These are phyloP conservation scores for Morpho helenor DNA, from an alignment of 2,888 invertebrate species.

Conservation along the genomic window DNA sequence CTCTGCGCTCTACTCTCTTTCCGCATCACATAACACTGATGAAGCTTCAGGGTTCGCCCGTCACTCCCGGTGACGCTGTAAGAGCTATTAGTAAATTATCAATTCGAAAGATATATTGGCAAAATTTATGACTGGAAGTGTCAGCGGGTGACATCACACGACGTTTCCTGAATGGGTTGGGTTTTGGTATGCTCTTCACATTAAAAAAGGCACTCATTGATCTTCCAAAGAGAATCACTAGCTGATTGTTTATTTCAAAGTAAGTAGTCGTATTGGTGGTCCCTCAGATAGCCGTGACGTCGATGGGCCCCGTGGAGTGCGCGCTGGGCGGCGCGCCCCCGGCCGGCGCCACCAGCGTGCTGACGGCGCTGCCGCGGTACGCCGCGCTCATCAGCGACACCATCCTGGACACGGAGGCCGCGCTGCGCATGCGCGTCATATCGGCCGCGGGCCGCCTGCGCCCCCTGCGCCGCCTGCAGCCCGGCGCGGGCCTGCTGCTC, in stretches of 20 bases:
- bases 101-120: too few relatives aligned
- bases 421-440: conserved; percentile 38
- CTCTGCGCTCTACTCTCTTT: too few relatives aligned
- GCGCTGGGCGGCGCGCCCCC: conserved; percentile 26
- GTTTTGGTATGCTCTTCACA: not conserved
- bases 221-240: too few relatives aligned
- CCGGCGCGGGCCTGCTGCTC: not conserved
- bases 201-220: too few relatives aligned
- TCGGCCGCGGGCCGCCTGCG: conserved; percentile 4
- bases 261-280: not conserved
- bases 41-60: too few relatives aligned
- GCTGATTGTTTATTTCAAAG: too few relatives aligned
- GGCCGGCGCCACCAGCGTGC: conserved; percentile 50
- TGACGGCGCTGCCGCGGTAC: conserved; percentile 55
- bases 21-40: too few relatives aligned
- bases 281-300: conserved; percentile 43
- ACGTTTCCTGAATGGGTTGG: conserved; percentile 32
- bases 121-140: not conserved
- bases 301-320: conserved; percentile 59
- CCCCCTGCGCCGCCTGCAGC: not conserved
- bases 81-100: too few relatives aligned
- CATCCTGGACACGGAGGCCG: conserved; percentile 41
- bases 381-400: conserved; percentile 51
- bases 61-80: too few relatives aligned
- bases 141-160: too few relatives aligned